Percentiles rank a stretch among this genome's conserved stretches.
phyloP scores from a whole-genome alignment of 2,888 invertebrate species.

The Athalia rosae region DNA sequence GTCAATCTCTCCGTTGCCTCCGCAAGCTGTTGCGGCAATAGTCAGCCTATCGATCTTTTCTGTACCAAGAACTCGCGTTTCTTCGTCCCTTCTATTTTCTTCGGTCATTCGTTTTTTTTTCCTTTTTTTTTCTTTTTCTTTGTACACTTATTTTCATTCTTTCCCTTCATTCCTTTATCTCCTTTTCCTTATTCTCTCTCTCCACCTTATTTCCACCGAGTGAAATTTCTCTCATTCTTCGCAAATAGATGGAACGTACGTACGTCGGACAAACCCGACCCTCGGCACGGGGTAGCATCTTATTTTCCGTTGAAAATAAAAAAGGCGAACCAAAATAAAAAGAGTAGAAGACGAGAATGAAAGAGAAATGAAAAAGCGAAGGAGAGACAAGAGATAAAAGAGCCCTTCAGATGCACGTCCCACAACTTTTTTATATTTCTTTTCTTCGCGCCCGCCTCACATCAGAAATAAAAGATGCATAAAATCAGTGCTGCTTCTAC shows the following conservation, averaged over 20 bases:
- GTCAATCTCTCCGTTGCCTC: conserved; percentile 41
- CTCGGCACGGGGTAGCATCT: neutral
- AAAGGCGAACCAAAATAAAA: neutral
- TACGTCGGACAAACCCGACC: neutral
- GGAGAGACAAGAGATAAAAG: no score
- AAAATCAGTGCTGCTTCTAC: no score
- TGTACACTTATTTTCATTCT: neutral
- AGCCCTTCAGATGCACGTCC: no score
- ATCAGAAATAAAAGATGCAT: no score
- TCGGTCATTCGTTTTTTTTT: neutral
- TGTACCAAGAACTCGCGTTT: conserved; percentile 15
- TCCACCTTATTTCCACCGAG: neutral
- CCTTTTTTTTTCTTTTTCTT: neutral
- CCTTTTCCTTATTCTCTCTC: neutral
- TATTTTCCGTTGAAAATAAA: neutral
- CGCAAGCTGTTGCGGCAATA: conserved; percentile 43
- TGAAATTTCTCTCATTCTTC: conserved; percentile 4
- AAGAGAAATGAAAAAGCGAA: neutral
- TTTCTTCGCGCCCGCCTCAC: no score
- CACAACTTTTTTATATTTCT: no score
- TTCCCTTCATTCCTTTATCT: neutral
- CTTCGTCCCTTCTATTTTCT: conserved; percentile 1
- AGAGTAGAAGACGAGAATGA: neutral
- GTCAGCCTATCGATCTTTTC: conserved; percentile 33
- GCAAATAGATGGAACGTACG: neutral